phyloP scores from a whole-genome alignment of 2,113 vertebrate genomes.

The Scartelaos histophorus region DNA sequence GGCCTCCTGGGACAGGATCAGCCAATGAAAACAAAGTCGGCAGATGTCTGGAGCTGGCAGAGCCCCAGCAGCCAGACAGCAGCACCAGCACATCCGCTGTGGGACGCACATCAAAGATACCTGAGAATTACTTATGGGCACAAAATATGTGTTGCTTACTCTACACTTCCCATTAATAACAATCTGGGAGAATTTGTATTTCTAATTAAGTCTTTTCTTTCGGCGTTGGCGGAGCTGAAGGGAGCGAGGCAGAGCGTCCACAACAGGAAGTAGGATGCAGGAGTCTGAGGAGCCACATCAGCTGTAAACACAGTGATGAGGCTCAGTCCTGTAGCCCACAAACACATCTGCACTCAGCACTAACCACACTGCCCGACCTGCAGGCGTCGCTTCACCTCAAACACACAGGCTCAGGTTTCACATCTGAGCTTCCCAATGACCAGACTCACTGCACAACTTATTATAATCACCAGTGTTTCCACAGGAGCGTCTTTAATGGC shows the following conservation, averaged over 20 bases:
- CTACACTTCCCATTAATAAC: conserved; percentile 93
- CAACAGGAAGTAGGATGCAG: conserved; percentile 80
- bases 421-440: too few species aligned
- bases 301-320: conserved; percentile 71
- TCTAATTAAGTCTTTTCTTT: conserved; percentile 99
- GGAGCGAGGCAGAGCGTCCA: conserved; percentile 68
- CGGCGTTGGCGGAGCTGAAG: conserved; percentile 81
- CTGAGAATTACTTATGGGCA: conserved; percentile 99
- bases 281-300: conserved; percentile 73
- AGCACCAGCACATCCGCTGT: conserved; percentile 88
- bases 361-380: conserved; percentile 50
- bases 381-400: conserved; percentile 39
- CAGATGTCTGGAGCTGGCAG: conserved; percentile 98
- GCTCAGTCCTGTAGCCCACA: conserved; percentile 66
- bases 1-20: conserved; percentile 94
- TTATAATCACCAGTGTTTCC: background rate
- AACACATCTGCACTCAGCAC: conserved; percentile 70
- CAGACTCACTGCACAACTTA: too few species aligned
- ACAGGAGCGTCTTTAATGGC: too few species aligned
- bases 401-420: conserved; percentile 23
- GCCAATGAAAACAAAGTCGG: conserved; percentile 99
- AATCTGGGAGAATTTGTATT: conserved; percentile 99
- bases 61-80: conserved; percentile 93
- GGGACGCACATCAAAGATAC: conserved; percentile 99
- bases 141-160: conserved; percentile 93